phyloP scores from a whole-genome alignment of 2,113 vertebrate species.

The Bos indicus region DNA sequence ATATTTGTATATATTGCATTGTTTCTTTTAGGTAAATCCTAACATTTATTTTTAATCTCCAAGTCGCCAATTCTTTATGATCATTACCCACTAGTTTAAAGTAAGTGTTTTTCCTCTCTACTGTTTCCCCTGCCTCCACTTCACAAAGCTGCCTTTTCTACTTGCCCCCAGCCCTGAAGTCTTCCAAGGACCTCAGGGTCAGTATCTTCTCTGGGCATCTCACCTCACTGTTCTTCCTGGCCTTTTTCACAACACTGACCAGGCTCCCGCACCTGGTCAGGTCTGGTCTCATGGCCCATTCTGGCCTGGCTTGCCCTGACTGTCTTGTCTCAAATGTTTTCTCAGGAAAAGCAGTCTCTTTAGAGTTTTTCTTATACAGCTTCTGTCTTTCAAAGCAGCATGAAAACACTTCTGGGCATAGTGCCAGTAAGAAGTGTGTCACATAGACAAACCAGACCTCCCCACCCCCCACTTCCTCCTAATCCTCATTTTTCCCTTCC shows the following conservation, averaged over 20 bases:
- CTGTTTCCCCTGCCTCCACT: neutral
- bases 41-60: neutral
- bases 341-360: neutral
- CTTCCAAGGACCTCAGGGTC: neutral
- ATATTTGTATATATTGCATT: neutral
- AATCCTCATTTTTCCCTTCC: neutral
- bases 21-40: neutral
- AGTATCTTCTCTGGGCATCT: neutral
- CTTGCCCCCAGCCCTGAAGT: neutral
- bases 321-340: neutral
- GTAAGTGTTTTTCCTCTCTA: neutral
- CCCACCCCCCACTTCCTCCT: accelerated
- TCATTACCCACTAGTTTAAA: neutral
- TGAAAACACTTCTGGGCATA: neutral
- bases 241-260: neutral
- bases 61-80: neutral
- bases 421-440: neutral
- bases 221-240: neutral
- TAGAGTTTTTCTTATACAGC: neutral
- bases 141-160: neutral
- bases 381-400: neutral
- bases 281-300: neutral
- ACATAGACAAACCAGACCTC: neutral
- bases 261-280: neutral
- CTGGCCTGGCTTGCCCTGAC: neutral